A percentile compares a stretch with the other conserved stretches of the same genome.
Evolutionary conservation across 2,797 vertebrate genomes (phyloP).

Genomic region (Limosa lapponica): DNA sequence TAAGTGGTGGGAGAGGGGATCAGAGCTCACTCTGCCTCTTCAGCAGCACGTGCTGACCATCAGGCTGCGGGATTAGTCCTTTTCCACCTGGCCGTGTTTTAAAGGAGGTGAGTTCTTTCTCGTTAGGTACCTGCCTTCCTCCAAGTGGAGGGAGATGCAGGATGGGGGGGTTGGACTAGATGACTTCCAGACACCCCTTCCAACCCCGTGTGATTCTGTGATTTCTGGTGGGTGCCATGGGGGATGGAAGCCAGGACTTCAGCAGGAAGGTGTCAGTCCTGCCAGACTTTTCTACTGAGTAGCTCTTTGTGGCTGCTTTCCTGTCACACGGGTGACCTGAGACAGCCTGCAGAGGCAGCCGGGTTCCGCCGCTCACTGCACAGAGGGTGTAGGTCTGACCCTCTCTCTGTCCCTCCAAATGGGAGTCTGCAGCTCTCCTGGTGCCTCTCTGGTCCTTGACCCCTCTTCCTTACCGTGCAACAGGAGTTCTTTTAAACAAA

Average conservation of each 20-base stretch:
- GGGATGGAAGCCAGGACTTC: background rate
- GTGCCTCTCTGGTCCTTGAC: background rate
- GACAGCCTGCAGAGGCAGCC: background rate
- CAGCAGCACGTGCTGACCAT: rapidly evolving
- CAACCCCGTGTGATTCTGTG: no score
- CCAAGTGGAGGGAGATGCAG: background rate
- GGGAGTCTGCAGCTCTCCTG: background rate
- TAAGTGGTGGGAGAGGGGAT: background rate
- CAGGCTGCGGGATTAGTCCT: background rate
- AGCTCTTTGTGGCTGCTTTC: background rate
- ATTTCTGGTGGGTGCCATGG: background rate
- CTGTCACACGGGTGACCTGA: rapidly evolving
- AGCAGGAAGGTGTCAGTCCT: background rate
- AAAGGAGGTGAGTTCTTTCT: background rate
- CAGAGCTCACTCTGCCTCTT: background rate
- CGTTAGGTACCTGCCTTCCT: background rate
- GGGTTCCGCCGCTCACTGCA: background rate
- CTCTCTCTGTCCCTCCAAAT: background rate
- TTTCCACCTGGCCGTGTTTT: rapidly evolving
- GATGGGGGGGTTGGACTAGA: no score
- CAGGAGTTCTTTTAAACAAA: background rate
- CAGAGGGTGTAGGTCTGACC: background rate
- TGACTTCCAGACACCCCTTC: no score
- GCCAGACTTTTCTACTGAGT: background rate
- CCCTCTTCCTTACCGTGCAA: rapidly evolving